phyloP scores from a whole-genome alignment of 2,113 vertebrate species.

The Corythaixoides concolor region DNA sequence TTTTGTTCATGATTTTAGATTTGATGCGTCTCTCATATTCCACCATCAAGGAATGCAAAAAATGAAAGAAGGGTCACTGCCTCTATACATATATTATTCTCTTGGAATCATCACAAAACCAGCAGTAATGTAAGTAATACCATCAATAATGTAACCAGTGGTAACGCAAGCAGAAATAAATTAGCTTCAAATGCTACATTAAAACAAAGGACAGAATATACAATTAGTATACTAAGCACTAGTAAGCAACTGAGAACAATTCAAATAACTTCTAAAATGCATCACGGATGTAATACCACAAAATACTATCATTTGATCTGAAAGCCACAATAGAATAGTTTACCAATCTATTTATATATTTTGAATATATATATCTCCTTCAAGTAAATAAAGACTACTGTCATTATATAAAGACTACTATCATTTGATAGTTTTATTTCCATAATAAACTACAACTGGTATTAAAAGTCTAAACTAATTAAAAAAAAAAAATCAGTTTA shows the following conservation, averaged over 20 bases:
- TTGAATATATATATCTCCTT: not conserved
- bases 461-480: not conserved
- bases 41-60: not conserved
- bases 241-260: not conserved
- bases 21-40: not conserved
- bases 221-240: not conserved
- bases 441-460: not conserved
- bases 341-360: not conserved
- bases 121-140: not conserved
- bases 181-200: not conserved
- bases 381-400: not conserved
- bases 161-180: not conserved
- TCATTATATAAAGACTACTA: not conserved
- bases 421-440: not conserved
- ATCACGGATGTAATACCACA: not conserved
- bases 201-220: not conserved
- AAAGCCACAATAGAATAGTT: not conserved
- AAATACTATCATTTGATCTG: not conserved
- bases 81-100: not conserved
- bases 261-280: not conserved
- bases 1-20: not conserved
- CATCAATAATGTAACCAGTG: not conserved
- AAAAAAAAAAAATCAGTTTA: not conserved
- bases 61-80: not conserved
- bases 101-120: not conserved